A percentile compares a stretch with the other conserved stretches of the same genome.
These are phyloP conservation scores for Agrenia bidenticulata DNA, from an alignment of 2,888 invertebrate genomes.

Conservation along the genomic window DNA sequence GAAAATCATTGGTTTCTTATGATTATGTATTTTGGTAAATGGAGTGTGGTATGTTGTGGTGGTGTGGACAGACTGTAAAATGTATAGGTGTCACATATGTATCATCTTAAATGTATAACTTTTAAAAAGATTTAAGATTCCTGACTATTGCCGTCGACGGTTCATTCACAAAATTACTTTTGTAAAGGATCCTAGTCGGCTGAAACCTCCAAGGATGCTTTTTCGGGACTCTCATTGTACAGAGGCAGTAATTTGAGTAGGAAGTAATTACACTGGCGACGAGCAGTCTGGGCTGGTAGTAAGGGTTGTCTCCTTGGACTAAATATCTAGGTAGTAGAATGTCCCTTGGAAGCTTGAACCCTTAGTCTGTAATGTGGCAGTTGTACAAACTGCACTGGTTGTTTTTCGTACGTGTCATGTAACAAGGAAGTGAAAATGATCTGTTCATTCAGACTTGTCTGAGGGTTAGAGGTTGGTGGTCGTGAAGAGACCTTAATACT, in stretches of 20 bases:
- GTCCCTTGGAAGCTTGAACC: not conserved
- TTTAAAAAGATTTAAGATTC: too few relatives aligned
- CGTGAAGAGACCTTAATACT: not conserved
- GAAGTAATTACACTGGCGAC: conserved; percentile 41
- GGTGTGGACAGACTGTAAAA: too few relatives aligned
- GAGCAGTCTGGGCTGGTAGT: conserved; percentile 42
- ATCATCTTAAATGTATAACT: too few relatives aligned
- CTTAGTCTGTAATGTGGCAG: not conserved
- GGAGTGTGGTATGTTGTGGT: too few relatives aligned
- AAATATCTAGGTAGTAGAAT: not conserved
- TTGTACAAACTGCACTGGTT: not conserved
- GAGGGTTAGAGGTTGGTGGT: conserved; percentile 2
- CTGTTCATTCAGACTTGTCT: not conserved
- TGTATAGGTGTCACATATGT: too few relatives aligned
- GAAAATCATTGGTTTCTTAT: too few relatives aligned
- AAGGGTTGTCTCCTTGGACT: not conserved
- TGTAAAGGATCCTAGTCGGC: not conserved
- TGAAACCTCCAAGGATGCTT: not conserved
- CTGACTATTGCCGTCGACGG: too few relatives aligned
- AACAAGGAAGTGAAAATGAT: conserved; percentile 34
- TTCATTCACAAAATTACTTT: too few relatives aligned
- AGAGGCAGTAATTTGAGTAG: not conserved
- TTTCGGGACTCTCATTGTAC: not conserved
- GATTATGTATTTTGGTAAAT: too few relatives aligned
- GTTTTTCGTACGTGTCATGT: conserved; percentile 24